Evolutionary conservation across 2,797 vertebrate species (phyloP).

Genomic region (Poliocrania exsul): DNA sequence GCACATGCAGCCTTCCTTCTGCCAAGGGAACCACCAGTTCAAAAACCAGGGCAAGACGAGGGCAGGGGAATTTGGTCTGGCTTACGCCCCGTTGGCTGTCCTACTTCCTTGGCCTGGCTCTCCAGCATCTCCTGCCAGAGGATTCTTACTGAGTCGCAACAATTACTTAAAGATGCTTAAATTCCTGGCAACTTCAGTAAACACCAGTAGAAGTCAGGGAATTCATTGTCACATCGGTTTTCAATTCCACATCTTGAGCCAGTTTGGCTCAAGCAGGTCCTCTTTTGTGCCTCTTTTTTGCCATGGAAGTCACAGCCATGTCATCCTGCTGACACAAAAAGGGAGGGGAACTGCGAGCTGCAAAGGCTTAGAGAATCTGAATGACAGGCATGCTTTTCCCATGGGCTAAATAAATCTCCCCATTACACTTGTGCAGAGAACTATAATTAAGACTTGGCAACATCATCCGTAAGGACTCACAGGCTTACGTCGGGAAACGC

Average conservation of each 20-base stretch:
- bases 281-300: constrained; percentile 3
- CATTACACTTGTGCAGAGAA: constrained; percentile 28
- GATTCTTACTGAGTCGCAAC: constrained; percentile 33
- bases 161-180: constrained; percentile 59
- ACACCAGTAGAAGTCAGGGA: constrained; percentile 14
- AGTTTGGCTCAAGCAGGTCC: constrained; percentile 15
- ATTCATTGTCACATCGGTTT: neutral
- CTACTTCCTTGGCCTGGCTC: constrained; percentile 9
- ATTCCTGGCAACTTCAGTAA: constrained; percentile 34
- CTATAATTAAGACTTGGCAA: constrained; percentile 63
- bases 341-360: neutral
- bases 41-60: constrained; percentile 21
- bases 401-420: constrained; percentile 55
- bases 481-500: neutral
- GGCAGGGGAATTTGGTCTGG: constrained; percentile 25
- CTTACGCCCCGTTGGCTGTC: neutral
- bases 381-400: constrained; percentile 30
- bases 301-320: constrained; percentile 5
- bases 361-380: constrained; percentile 1
- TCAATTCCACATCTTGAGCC: neutral
- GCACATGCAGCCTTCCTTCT: neutral
- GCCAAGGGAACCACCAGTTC: neutral
- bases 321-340: neutral
- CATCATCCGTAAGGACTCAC: constrained; percentile 8
- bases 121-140: constrained; percentile 28